A percentile compares a stretch with the other conserved stretches of the same genome.
Conservation (phyloP, 2,888 invertebrate species). For the Acronicta aceris region DNA sequence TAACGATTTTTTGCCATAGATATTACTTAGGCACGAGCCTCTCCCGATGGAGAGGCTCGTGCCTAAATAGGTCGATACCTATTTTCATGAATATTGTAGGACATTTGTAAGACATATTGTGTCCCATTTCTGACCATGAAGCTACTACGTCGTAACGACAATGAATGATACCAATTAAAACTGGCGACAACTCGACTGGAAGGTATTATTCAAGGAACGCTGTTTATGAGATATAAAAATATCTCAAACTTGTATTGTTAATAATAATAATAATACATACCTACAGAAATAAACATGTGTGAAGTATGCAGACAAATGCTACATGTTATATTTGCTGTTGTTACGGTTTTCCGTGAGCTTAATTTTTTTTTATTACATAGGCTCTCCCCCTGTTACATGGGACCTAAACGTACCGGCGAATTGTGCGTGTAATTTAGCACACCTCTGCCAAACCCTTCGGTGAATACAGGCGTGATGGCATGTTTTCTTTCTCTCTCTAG, state of each 20-base stretch:
- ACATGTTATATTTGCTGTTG: neutral
- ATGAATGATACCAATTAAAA: constrained; percentile 31
- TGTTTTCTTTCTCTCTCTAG: too few species aligned
- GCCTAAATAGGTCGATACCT: too few species aligned
- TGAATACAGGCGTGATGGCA: too few species aligned
- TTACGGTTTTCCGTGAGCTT: neutral
- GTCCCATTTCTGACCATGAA: neutral
- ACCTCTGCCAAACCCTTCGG: too few species aligned
- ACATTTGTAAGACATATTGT: constrained; percentile 1
- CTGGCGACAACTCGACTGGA: constrained; percentile 21
- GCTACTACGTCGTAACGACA: constrained; percentile 2
- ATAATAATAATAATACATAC: too few species aligned
- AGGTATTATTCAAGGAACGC: constrained; percentile 21
- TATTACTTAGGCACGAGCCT: too few species aligned
- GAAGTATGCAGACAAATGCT: neutral
- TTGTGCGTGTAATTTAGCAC: too few species aligned
- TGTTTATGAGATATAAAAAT: constrained; percentile 21
- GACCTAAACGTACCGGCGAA: too few species aligned
- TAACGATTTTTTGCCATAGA: too few species aligned
- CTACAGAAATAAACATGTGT: constrained; percentile 1
- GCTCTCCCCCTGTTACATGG: too few species aligned
- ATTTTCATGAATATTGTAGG: neutral
- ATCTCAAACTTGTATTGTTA: constrained; percentile 8
- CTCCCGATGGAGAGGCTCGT: too few species aligned
- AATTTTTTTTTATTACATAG: too few species aligned